Percentiles rank a stretch among this genome's conserved stretches.
Conservation (phyloP, 2,797 vertebrate genomes). For the Mallotus villosus region DNA sequence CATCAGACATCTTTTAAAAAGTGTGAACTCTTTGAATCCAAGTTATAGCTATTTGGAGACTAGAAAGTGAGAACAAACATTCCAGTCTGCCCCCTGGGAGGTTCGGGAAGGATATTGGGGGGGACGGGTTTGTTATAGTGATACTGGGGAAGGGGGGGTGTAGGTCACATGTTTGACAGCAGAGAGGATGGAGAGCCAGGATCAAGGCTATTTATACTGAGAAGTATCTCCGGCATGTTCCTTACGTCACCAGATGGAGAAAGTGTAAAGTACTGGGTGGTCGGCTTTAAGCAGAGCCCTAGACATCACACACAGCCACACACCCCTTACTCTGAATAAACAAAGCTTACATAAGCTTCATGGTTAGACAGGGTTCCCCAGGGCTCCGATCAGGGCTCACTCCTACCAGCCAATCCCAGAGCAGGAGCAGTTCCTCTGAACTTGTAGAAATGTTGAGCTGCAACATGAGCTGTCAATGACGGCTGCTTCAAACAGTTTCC, state of each 20-base stretch:
- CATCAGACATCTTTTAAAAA: background rate
- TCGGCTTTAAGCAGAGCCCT: conserved; percentile 65
- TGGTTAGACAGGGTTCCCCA: conserved; percentile 41
- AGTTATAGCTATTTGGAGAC: background rate
- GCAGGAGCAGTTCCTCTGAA: background rate
- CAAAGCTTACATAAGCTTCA: conserved; percentile 59
- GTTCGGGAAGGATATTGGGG: background rate
- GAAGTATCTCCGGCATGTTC: conserved; percentile 67
- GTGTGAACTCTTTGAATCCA: too few species aligned
- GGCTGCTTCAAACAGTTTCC: background rate
- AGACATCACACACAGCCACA: background rate
- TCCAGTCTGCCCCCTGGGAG: too few species aligned
- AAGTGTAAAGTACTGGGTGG: conserved; percentile 53
- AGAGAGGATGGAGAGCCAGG: conserved; percentile 59
- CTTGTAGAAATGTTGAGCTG: background rate
- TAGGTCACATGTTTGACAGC: conserved; percentile 64
- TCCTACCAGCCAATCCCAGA: background rate
- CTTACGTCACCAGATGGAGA: conserved; percentile 49
- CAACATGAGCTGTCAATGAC: background rate
- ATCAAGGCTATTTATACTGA: conserved; percentile 72
- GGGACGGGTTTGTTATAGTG: conserved; percentile 1
- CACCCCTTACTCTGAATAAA: conserved; percentile 41
- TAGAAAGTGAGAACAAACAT: too few species aligned
- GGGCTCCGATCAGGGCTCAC: conserved; percentile 20
- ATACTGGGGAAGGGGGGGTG: conserved; percentile 26